phyloP scores from a whole-genome alignment of 2,113 vertebrate species.

The Nansenia antarctica region DNA sequence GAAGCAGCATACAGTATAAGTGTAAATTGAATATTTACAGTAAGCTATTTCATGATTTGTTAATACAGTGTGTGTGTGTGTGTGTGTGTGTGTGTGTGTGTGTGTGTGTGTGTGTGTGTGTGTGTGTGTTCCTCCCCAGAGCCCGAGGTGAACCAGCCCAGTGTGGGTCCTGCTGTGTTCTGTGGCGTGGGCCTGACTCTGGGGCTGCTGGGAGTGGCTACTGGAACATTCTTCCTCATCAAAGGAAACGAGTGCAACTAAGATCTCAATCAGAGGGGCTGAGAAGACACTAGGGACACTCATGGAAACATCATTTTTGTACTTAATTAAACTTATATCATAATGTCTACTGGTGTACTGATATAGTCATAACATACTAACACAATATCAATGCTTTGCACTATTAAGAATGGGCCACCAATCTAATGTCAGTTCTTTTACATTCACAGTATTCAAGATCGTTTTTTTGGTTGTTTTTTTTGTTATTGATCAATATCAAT shows the following conservation, averaged over 20 bases:
- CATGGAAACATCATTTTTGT: no score
- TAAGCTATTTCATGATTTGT: neutral
- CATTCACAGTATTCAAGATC: no score
- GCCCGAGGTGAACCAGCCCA: slow-evolving; percentile 24
- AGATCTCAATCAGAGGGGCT: slow-evolving; percentile 23
- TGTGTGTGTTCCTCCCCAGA: slow-evolving; percentile 24
- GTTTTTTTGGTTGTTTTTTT: no score
- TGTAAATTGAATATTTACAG: no score
- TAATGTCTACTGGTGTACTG: neutral
- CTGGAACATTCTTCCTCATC: slow-evolving; percentile 68
- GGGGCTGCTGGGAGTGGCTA: slow-evolving; percentile 63
- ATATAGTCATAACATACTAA: neutral
- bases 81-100: slow-evolving; percentile 3
- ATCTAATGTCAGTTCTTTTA: no score
- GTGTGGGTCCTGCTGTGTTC: slow-evolving; percentile 50
- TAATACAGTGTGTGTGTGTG: neutral
- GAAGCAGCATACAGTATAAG: neutral
- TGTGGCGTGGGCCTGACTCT: slow-evolving; percentile 65
- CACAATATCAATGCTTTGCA: no score
- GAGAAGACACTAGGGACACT: neutral
- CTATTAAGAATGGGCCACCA: no score
- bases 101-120: slow-evolving; percentile 1
- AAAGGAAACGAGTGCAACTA: slow-evolving; percentile 67
- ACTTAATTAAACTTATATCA: neutral
- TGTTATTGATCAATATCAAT: no score